phyloP scores from a whole-genome alignment of 2,888 invertebrate genomes.

The Prosopocoilus inquinatus region DNA sequence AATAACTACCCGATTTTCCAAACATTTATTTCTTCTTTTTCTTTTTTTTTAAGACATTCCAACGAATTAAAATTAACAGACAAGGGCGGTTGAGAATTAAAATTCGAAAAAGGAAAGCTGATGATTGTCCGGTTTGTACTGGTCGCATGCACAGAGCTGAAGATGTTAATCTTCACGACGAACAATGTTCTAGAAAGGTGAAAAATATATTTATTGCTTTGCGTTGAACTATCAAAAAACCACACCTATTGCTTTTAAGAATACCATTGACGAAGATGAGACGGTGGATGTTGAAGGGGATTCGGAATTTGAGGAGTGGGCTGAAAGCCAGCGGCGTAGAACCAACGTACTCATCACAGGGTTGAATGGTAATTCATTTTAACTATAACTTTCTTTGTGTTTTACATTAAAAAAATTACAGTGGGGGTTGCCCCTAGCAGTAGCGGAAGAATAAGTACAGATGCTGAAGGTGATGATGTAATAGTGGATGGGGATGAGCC shows the following conservation, averaged over 20 bases:
- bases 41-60: slow-evolving; percentile 60
- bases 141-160: slow-evolving; percentile 57
- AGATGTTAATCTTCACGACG: slow-evolving; percentile 63
- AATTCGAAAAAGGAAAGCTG: slow-evolving; percentile 64
- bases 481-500: slow-evolving; percentile 51
- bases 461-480: slow-evolving; percentile 47
- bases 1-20: slow-evolving; percentile 19
- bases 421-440: slow-evolving; percentile 37
- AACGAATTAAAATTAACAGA: slow-evolving; percentile 68
- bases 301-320: slow-evolving; percentile 60
- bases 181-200: slow-evolving; percentile 61
- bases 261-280: slow-evolving; percentile 61
- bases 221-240: slow-evolving; percentile 2
- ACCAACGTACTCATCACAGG: slow-evolving; percentile 37
- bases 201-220: slow-evolving; percentile 8
- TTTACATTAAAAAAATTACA: neutral
- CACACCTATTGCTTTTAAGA: slow-evolving; percentile 30
- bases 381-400: neutral
- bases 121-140: slow-evolving; percentile 68
- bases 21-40: slow-evolving; percentile 1
- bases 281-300: slow-evolving; percentile 67
- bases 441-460: slow-evolving; percentile 40
- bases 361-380: neutral
- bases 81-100: slow-evolving; percentile 66
- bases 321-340: slow-evolving; percentile 45